Base-by-base conservation (phyloP, 2,113 vertebrate genomes). In the Rhineura floridana region DNA sequence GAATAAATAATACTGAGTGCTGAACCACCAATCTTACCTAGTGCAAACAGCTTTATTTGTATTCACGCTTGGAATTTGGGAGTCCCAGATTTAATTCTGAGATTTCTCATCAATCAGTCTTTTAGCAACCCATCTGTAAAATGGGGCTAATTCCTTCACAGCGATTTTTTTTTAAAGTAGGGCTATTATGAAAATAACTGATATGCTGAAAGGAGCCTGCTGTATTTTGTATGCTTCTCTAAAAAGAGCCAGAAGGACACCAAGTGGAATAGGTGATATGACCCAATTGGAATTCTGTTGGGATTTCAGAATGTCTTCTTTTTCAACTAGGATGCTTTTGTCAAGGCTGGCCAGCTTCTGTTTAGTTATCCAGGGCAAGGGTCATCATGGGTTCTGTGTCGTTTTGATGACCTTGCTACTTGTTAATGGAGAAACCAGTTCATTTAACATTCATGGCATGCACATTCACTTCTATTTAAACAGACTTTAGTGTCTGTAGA, bases 361-460 rank as follows among this genome's bases (percentile, higher is more conserved):
- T 94, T 93, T 87, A 90, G 92, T 81, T 33, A 75, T 36, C 11
- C 44, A 85, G 82, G 78, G 83, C 82, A 62, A 94, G 91, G 93
- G 91, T 92, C 93, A 94, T 92, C 87, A 93, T 90, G 83, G 2
- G 39, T 91, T 62, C 87, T 0, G 69, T 94, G 87, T 91, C 91
- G 94, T 92, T 91, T 92, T 93, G 95, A 94, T 89, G 91, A 82
- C 84, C 39, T 93, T 59, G 36, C 88, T 94, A 25, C 81, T 91
- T 89, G 94, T 96, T 96, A 95, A 96, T 95, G 85, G 90, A 85
- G 81, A 94, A 95, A 77, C 93, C 46, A 55, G 79, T 76, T 91
- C 90, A 94, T 91, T 95, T 95, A 95, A 93, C 95, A 91, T 94
- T 93, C 91, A 93, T 88, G 94, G 90, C 91, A 50, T 91, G 91